Percentiles rank a stretch among this genome's conserved stretches.
phyloP scores from a whole-genome alignment of 2,888 invertebrate genomes.

The Rhagium mordax region DNA sequence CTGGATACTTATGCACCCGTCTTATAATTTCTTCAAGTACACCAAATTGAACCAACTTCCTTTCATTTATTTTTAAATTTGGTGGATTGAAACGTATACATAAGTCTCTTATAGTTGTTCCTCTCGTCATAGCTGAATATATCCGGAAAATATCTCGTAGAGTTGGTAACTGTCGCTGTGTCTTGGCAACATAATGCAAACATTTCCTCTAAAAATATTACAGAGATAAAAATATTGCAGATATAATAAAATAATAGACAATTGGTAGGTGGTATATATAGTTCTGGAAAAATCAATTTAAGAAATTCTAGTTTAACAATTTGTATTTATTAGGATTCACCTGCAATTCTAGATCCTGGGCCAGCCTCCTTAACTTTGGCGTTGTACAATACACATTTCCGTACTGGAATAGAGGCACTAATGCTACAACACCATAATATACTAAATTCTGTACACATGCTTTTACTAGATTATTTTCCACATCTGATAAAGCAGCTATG shows the following conservation, averaged over 20 bases:
- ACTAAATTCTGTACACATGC: conserved; percentile 94
- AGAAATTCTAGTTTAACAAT: not conserved
- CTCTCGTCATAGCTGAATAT: conserved; percentile 80
- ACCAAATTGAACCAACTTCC: conserved; percentile 89
- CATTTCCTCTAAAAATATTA: conserved; percentile 65
- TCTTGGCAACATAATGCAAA: conserved; percentile 64
- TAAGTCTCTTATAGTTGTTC: conserved; percentile 80
- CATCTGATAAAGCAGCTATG: conserved; percentile 91
- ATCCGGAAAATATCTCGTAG: conserved; percentile 76
- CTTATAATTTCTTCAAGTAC: conserved; percentile 88
- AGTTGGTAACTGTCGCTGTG: conserved; percentile 70
- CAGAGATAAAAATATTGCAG: not conserved
- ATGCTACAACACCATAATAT: conserved; percentile 79
- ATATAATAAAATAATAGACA: conserved; percentile 8
- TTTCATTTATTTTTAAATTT: conserved; percentile 82
- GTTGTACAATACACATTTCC: conserved; percentile 78
- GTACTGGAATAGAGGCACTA: conserved; percentile 78
- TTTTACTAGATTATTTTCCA: conserved; percentile 94
- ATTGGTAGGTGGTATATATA: too few relatives aligned
- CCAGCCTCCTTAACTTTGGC: conserved; percentile 72
- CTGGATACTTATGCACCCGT: conserved; percentile 79
- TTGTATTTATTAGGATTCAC: conserved; percentile 48
- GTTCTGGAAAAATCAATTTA: not conserved
- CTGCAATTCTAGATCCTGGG: conserved; percentile 70
- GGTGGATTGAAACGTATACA: conserved; percentile 82